Base-by-base conservation (phyloP, 2,888 invertebrate species). In the Eupithecia inturbata region DNA sequence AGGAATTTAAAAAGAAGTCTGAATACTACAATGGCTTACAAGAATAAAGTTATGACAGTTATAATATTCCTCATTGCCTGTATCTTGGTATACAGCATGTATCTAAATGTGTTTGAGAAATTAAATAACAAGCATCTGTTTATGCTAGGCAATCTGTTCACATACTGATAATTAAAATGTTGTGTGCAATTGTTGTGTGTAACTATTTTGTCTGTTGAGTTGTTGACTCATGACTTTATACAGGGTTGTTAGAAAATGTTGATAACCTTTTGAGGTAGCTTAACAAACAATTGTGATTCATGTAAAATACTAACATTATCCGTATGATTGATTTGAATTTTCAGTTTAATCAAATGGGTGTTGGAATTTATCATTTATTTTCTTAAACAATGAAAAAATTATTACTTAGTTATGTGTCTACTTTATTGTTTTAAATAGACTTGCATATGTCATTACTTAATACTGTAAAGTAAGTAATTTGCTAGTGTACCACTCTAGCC, bases 31-130 rank as follows among this genome's bases (percentile, higher is more conserved):
- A 66, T 91, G 90, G 82, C 84, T 41, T 88, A 80, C 70, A 90
- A 85, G 79, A 73, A 82, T 19, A 91, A 88, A 78, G 45, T 87
- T 3, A 69, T 87, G 26, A 28, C 14, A 33, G 26, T 85, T 31
- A n/a, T 85, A 1, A 63, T 78, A 26, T 81, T 88, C 45, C 53
- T 85, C 1, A 39, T 82, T 0, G 84, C 87, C 6, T 85, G 86
- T 70, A 1, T 90, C 6, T 45, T 89, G 10, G 86, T 82, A 0
- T 91, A 88, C 76, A 87, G 83, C 70, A 86, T 89, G 85, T 91
- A 91, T 79, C 72, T 87, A 0, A 86, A 88, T 70, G 84, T 89
- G 0, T 89, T 90, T 71, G 82, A 89, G 71, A 82, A 80, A n/a
- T 80, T 83, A 28, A 81, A 80, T 26, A 83, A 79, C 39, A 87